Base-by-base conservation (phyloP, 2,797 vertebrate genomes). In the Microctenopoma stevenorrisi region DNA sequence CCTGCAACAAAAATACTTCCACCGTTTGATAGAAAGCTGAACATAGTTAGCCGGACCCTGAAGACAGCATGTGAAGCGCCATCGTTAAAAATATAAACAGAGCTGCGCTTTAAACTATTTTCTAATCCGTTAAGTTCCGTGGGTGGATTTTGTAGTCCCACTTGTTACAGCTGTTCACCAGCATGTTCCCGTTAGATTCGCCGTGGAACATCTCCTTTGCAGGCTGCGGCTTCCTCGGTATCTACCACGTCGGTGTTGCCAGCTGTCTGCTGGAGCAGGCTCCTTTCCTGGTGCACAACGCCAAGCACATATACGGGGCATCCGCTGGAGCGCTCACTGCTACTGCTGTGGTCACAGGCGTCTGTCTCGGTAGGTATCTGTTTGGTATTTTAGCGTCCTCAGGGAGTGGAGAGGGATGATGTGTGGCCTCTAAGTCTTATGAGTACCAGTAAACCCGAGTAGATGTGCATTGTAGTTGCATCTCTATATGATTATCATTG, bases 201-300 rank as follows among this genome's bases (percentile, higher is more conserved):
- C 90, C 95, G 6, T 99, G 97, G 98, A 98, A 95, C 86, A 97
- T 99, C 78, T 99, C 98, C 22, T 99, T 99, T 74, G 97, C 98
- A 1, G 98, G 97, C 16, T 99, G 98, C 57, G 98, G 98, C 1
- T 99, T 99, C 87, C 91, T 98, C 40, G 98, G 98, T 2, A 94
- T 99, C 82, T 99, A 99, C 88, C 97, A 99, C 77, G 15, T 99
- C 64, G 98, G 98, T 0, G 98, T 98, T 3, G 97, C 97, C 68
- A 97, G 97, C 90, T 98, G 97, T 85, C 93, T 99, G 55, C 90
- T 91, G 82, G 96, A 99, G 48, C 96, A 95, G 47, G 96, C 97
- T 11, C 97, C 97, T 0, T 97, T 96, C 75, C 94, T 98, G 77
- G 96, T 98, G 1, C 93, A 93, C 2, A 95, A 98, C 61, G 97